A percentile compares a stretch with the other conserved stretches of the same genome.
Conservation (phyloP, 2,797 vertebrate species). For the Toxotes lorentzi region DNA sequence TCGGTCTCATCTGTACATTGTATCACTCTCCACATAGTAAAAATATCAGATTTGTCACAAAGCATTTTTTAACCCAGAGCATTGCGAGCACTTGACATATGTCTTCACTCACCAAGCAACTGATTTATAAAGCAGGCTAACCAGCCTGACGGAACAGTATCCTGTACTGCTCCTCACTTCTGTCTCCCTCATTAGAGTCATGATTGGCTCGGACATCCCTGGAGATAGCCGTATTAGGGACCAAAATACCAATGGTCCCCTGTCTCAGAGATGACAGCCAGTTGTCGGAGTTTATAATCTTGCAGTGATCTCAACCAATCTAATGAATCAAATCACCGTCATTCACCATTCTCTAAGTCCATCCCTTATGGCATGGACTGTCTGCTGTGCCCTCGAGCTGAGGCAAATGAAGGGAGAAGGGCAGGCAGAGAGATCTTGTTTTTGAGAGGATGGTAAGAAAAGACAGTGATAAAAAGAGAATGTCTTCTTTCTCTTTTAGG, state of each 20-base stretch:
- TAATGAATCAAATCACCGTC: slow-evolving; percentile 76
- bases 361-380: slow-evolving; percentile 60
- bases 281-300: slow-evolving; percentile 74
- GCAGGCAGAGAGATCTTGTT: slow-evolving; percentile 41
- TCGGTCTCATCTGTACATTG: slow-evolving; percentile 25
- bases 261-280: slow-evolving; percentile 74
- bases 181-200: slow-evolving; percentile 74
- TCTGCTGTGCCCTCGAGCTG: slow-evolving; percentile 64
- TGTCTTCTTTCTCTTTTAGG: not conserved
- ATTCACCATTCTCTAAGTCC: slow-evolving; percentile 63
- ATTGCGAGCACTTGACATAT: slow-evolving; percentile 60
- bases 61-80: slow-evolving; percentile 59
- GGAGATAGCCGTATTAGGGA: slow-evolving; percentile 70
- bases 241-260: slow-evolving; percentile 68
- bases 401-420: slow-evolving; percentile 54
- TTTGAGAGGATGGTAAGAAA: slow-evolving; percentile 30
- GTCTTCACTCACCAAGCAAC: slow-evolving; percentile 64
- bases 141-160: slow-evolving; percentile 76
- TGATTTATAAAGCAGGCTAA: slow-evolving; percentile 71
- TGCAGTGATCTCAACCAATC: slow-evolving; percentile 68
- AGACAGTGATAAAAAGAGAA: slow-evolving; percentile 7
- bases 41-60: slow-evolving; percentile 57
- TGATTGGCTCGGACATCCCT: slow-evolving; percentile 78
- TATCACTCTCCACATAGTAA: slow-evolving; percentile 23
- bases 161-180: slow-evolving; percentile 62